A percentile compares a stretch with the other conserved stretches of the same genome.
phyloP scores from a whole-genome alignment of 1,140 invertebrate species.

The Brachionus plicatilis region DNA sequence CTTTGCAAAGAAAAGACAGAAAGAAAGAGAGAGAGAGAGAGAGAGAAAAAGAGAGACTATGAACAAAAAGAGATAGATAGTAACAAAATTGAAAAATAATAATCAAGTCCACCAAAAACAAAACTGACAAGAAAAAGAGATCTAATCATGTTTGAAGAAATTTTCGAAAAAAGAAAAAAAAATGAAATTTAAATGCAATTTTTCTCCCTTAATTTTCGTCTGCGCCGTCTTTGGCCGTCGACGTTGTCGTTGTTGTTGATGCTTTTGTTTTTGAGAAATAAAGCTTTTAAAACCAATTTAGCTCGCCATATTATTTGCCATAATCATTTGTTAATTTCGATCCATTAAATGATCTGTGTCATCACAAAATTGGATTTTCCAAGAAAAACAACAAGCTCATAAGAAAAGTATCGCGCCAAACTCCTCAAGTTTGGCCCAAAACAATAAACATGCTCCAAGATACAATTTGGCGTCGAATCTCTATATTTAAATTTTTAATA shows the following conservation, averaged over 20 bases:
- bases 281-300: background rate
- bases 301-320: conserved; percentile 6
- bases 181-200: conserved; percentile 23
- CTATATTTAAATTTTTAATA: background rate
- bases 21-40: background rate
- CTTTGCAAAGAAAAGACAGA: conserved; percentile 19
- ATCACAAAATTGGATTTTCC: conserved; percentile 1
- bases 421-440: background rate
- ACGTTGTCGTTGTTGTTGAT: background rate
- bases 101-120: conserved; percentile 35
- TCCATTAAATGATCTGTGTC: conserved; percentile 1
- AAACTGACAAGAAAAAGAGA: conserved; percentile 36
- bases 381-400: conserved; percentile 4
- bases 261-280: conserved; percentile 8
- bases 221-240: background rate
- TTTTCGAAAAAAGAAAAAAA: background rate
- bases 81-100: conserved; percentile 27
- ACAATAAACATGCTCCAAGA: background rate
- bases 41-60: background rate
- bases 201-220: background rate
- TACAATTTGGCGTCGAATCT: background rate
- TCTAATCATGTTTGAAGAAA: conserved; percentile 34
- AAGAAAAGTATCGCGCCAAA: background rate
- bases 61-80: conserved; percentile 4
- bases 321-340: conserved; percentile 14